phyloP scores from a whole-genome alignment of 2,888 invertebrate genomes.

The Copidosoma aretas region DNA sequence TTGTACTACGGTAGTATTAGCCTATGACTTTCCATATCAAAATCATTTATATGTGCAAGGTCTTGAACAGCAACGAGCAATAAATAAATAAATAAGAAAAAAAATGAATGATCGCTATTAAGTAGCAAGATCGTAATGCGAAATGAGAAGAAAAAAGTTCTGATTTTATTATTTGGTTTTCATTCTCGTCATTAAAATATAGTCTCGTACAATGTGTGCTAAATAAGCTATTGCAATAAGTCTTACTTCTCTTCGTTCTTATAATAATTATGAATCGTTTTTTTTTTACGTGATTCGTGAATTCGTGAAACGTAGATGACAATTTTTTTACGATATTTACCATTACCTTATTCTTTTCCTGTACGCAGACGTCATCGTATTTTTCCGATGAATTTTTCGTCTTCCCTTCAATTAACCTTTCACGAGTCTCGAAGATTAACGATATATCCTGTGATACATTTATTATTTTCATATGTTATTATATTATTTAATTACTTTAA shows the following conservation, averaged over 20 bases:
- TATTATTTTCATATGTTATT: constrained; percentile 35
- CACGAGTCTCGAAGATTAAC: constrained; percentile 42
- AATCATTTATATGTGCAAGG: constrained; percentile 6
- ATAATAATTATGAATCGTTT: constrained; percentile 35
- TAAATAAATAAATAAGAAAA: neutral
- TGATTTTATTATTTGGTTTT: constrained; percentile 15
- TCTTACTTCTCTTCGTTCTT: constrained; percentile 16
- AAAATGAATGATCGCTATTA: too few species aligned
- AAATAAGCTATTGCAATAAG: constrained; percentile 37
- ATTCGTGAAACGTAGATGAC: constrained; percentile 39
- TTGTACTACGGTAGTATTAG: constrained; percentile 18
- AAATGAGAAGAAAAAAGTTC: constrained; percentile 8
- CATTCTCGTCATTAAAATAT: constrained; percentile 13
- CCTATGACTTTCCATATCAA: neutral
- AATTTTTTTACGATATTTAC: constrained; percentile 15
- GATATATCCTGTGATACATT: constrained; percentile 43
- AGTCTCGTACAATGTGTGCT: constrained; percentile 37
- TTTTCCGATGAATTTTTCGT: constrained; percentile 21
- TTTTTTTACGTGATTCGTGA: constrained; percentile 38
- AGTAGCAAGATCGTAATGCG: too few species aligned
- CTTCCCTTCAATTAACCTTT: constrained; percentile 37
- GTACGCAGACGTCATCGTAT: too few species aligned
- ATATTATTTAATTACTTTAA: too few species aligned
- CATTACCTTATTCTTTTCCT: constrained; percentile 1
- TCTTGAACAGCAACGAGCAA: constrained; percentile 11